Evolutionary conservation across 1,140 invertebrate genomes (phyloP), one percentile per base, ranked within the genome.

Genomic region (Caenorhabditis tropicalis): DNA sequence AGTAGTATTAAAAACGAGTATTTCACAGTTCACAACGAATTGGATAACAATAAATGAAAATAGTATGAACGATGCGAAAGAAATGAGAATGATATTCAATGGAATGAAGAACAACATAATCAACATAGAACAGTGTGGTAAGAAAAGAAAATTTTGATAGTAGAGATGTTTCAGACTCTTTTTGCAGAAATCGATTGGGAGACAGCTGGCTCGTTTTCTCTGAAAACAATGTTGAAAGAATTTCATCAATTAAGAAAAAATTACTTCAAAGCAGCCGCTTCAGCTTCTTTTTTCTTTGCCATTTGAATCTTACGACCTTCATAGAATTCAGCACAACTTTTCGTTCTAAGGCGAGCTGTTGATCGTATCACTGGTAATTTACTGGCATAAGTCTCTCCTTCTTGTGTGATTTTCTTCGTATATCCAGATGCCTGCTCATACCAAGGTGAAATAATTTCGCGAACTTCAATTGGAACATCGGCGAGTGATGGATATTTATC

Each of bases 391-490:
- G 48, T 84, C 27, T 46, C 74, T 36, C 70, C 83, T 9, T 58
- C 70, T 46, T 82, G 56, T 21, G 60, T 82, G 12, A 82, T 82
- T 31, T 70, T 65, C 24, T 70, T 43, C 2, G 36, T 82, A 46
- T 82, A 82, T 31, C 46, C 58, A n/a, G 33, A 15, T 15, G 83
- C 65, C 19, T 84, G 46, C 21, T 79, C 70, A 39, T 84, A 84
- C 83, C 83, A 84, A 2, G 48, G 39, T 39, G 70, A 53, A 29
- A 80, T 84, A 7, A 84, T 51, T 56, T 79, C 65, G 21, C 74
- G 53, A 46, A 84, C 12, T 43, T 31, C 51, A 7, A 65, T 33
- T 24, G 83, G 83, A 19, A 65, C 49, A 21, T 81, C 48, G 4
- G 31, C 43, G 58, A 84, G 46, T 24, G 31, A 24, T 16, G 83